A percentile compares a stretch with the other conserved stretches of the same genome.
Conservation (phyloP, 2,888 invertebrate species). For the Xestia rhomboidea region DNA sequence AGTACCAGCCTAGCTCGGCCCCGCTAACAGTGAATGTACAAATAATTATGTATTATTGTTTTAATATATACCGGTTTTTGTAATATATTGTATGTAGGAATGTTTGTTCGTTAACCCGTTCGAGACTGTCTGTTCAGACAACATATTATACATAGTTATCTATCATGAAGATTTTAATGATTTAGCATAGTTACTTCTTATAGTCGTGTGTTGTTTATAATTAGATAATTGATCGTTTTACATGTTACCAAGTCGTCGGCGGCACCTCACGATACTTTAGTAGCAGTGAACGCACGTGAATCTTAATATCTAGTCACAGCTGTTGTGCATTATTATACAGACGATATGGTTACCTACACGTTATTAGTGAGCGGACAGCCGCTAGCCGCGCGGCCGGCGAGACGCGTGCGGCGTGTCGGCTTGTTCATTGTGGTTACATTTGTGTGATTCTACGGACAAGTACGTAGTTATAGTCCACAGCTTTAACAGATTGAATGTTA, state of each 20-base stretch:
- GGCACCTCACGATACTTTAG: conserved; percentile 66
- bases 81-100: conserved; percentile 68
- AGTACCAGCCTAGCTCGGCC: conserved; percentile 47
- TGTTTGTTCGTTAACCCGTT: conserved; percentile 67
- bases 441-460: conserved; percentile 65
- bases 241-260: conserved; percentile 68
- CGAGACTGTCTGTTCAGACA: conserved; percentile 58
- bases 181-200: conserved; percentile 70
- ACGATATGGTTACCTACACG: conserved; percentile 60
- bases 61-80: conserved; percentile 69
- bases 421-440: conserved; percentile 65
- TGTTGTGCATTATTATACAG: conserved; percentile 79
- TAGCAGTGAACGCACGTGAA: conserved; percentile 75
- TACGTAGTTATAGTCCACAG: conserved; percentile 74
- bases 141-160: conserved; percentile 61
- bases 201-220: conserved; percentile 73
- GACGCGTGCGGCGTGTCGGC: conserved; percentile 61
- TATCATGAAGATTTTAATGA: conserved; percentile 68
- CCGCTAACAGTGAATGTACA: conserved; percentile 72
- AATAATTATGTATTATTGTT: conserved; percentile 72
- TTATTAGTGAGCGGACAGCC: conserved; percentile 32
- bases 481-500: conserved; percentile 75
- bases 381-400: conserved; percentile 18
- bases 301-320: conserved; percentile 85
- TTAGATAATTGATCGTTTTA: conserved; percentile 66